Evolutionary conservation across 2,888 invertebrate genomes (phyloP).

Genomic region (Cistogaster globosa): DNA sequence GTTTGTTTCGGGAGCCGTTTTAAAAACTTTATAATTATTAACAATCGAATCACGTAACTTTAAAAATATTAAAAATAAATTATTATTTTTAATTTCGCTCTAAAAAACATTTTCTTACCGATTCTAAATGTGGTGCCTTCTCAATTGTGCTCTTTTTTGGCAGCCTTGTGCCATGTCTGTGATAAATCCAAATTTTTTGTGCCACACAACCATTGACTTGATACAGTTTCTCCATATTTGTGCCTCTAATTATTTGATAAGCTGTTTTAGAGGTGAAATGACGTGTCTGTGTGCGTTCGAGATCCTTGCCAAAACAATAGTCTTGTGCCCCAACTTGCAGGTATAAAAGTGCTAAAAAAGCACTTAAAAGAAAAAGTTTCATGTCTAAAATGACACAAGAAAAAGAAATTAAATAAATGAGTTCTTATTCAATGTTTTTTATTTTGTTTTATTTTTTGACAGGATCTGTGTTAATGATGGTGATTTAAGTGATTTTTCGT

Average conservation of each 20-base stretch:
- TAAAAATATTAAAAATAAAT: not conserved
- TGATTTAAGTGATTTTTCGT: slow-evolving; percentile 40
- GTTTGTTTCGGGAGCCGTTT: slow-evolving; percentile 83
- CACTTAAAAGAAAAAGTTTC: slow-evolving; percentile 73
- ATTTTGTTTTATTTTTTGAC: not conserved
- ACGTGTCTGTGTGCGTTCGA: slow-evolving; percentile 78
- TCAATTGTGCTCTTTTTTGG: slow-evolving; percentile 85
- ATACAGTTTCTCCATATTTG: slow-evolving; percentile 84
- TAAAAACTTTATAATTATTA: slow-evolving; percentile 86
- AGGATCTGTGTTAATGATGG: slow-evolving; percentile 2
- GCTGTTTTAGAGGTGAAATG: slow-evolving; percentile 90
- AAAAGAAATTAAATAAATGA: slow-evolving; percentile 14
- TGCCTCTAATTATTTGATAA: slow-evolving; percentile 88
- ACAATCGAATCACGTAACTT: slow-evolving; percentile 85
- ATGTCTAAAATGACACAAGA: slow-evolving; percentile 72
- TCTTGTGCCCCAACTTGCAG: slow-evolving; percentile 73
- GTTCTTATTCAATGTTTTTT: slow-evolving; percentile 36
- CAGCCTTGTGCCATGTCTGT: slow-evolving; percentile 88
- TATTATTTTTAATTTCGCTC: not conserved
- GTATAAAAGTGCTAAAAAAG: slow-evolving; percentile 73
- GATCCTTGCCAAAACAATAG: slow-evolving; percentile 81
- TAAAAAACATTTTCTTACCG: slow-evolving; percentile 80
- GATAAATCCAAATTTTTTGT: slow-evolving; percentile 88
- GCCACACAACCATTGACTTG: slow-evolving; percentile 88
- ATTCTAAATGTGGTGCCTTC: slow-evolving; percentile 84